Conservation (phyloP, 2,888 invertebrate species). For the Empis stercorea region DNA sequence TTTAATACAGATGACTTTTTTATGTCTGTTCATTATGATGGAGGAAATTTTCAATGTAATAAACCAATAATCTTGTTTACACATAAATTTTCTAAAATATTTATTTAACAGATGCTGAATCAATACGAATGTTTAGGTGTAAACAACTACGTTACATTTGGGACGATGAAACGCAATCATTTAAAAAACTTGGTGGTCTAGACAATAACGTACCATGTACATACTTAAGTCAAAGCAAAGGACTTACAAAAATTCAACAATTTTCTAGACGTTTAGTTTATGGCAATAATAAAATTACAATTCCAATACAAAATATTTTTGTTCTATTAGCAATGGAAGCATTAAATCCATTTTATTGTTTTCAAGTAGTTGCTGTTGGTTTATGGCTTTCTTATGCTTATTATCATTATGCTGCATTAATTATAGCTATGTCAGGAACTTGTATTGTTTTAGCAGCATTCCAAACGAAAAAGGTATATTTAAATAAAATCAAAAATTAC, state of each 20-base stretch:
- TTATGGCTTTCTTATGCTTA: constrained; percentile 79
- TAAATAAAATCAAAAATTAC: constrained; percentile 26
- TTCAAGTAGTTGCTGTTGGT: constrained; percentile 72
- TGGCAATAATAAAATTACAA: constrained; percentile 63
- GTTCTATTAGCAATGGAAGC: constrained; percentile 60
- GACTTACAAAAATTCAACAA: constrained; percentile 6
- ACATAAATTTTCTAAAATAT: background rate
- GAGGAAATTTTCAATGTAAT: constrained; percentile 12
- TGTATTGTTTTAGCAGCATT: constrained; percentile 62
- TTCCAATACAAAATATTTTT: constrained; percentile 54
- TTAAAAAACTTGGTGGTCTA: constrained; percentile 52
- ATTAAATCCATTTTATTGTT: constrained; percentile 83
- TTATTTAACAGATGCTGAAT: constrained; percentile 36
- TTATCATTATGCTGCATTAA: constrained; percentile 70
- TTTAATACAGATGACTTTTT: background rate
- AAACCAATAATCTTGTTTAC: too few relatives aligned
- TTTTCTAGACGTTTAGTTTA: constrained; percentile 49
- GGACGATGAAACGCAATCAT: constrained; percentile 51
- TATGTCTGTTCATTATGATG: constrained; percentile 11
- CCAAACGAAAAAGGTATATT: constrained; percentile 57
- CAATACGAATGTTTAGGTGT: constrained; percentile 52
- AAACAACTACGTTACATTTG: constrained; percentile 67
- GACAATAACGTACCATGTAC: constrained; percentile 33
- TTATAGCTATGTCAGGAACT: constrained; percentile 62
- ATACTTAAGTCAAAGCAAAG: constrained; percentile 9